Evolutionary conservation across 2,113 vertebrate genomes (phyloP), one percentile per base, ranked within the genome.

Genomic region (Oryzias javanicus): DNA sequence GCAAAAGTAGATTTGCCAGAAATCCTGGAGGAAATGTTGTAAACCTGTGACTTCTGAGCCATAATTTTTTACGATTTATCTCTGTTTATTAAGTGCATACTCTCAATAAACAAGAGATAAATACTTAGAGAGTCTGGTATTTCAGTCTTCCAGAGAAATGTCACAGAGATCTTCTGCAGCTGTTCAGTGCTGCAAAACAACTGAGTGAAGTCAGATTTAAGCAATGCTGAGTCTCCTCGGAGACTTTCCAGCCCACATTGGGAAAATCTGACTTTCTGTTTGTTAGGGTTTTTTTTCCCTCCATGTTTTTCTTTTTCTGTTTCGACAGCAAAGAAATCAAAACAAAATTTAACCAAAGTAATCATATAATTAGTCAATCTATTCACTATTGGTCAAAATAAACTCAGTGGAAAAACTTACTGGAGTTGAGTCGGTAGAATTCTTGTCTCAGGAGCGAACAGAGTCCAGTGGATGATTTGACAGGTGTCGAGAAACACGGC

Each of bases 121-220:
- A 42, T 4, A 50, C 70, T 56, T 19, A 62, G 40, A 45, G 19
- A 50, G 5, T 54, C 55, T 49, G 51, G 62, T 44, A 41, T 19
- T 58, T 17, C n/a, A 41, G 25, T 35, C 25, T 57, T 53, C 35
- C 61, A 20, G 44, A 64, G 62, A 55, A 47, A 55, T 60, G 67
- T 49, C 64, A 66, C 66, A 64, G 64, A 72, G 79, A 85, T 60
- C 49, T 68, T 74, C 45, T 76, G 55, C 86, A 88, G 81, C 83
- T 87, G 84, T 77, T 73, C 61, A 35, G 42, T 1, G 27, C 67
- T 18, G 35, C 41, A 54, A 24, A 57, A 18, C 15, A 49, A 60
- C 12, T 14, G 42, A 56, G 42, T 44, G 16, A 7, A 19, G 47
- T 74, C 53, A 51, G 14, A 48, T 68, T 67, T 13, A 42, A 35